Evolutionary conservation across 1,140 invertebrate genomes (phyloP).

Genomic region (Alviniconcha marisindica): DNA sequence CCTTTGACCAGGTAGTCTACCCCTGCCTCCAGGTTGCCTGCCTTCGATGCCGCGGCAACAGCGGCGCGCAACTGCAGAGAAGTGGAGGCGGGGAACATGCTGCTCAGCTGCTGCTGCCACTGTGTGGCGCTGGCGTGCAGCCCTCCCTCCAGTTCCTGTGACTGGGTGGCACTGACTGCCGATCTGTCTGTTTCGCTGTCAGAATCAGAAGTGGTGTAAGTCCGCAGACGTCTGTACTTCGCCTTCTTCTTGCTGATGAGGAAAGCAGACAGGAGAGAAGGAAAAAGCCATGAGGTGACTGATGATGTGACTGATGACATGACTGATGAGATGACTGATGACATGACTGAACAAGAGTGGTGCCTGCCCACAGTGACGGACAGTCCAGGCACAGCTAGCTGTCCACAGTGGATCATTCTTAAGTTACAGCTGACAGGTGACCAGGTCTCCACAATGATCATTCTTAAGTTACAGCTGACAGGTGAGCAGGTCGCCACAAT

Average conservation of each 20-base stretch:
- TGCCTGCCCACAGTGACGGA: too few species aligned
- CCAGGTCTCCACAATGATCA: too few species aligned
- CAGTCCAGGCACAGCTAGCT: too few species aligned
- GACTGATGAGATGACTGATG: too few species aligned
- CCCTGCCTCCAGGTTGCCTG: not conserved
- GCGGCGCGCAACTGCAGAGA: not conserved
- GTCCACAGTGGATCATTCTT: too few species aligned
- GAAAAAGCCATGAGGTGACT: too few species aligned
- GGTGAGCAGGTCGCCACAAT: too few species aligned
- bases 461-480: too few species aligned
- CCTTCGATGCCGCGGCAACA: not conserved
- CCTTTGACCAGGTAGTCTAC: conserved; percentile 25
- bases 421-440: too few species aligned
- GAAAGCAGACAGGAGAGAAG: conserved; percentile 26
- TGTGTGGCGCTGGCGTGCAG: not conserved
- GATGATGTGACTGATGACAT: too few species aligned
- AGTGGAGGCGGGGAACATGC: conserved; percentile 16
- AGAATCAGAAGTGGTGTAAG: conserved; percentile 25
- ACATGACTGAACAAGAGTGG: too few species aligned
- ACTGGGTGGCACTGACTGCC: not conserved
- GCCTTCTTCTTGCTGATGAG: conserved; percentile 9
- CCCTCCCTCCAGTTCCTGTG: not conserved
- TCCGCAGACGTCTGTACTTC: not conserved
- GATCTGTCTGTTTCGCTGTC: conserved; percentile 5
- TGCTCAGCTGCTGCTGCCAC: conserved; percentile 25